These are phyloP conservation scores for Lochmaea crataegi DNA, from an alignment of 2,888 invertebrate species.

Conservation along the genomic window DNA sequence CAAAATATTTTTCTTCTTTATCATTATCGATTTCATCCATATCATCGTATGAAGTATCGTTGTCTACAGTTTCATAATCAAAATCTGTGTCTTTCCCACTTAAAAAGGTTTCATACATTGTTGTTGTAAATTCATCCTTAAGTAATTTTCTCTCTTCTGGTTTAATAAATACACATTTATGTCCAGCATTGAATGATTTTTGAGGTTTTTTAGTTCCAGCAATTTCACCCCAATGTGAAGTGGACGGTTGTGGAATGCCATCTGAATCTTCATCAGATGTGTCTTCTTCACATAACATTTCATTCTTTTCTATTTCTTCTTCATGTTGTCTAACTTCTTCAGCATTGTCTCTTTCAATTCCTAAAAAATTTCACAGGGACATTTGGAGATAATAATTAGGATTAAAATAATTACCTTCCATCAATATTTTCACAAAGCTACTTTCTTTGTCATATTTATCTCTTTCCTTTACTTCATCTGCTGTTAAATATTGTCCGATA, in stretches of 20 bases:
- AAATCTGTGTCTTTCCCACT: slow-evolving; percentile 85
- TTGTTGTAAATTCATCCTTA: slow-evolving; percentile 83
- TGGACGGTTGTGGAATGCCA: slow-evolving; percentile 46
- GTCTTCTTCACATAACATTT: slow-evolving; percentile 60
- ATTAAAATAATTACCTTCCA: slow-evolving; percentile 70
- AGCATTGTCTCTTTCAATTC: slow-evolving; percentile 77
- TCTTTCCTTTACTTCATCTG: slow-evolving; percentile 77
- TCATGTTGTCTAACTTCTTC: slow-evolving; percentile 73
- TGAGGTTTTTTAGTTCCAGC: slow-evolving; percentile 51
- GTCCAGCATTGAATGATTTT: slow-evolving; percentile 42
- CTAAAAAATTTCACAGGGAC: background rate
- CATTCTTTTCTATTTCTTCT: slow-evolving; percentile 70
- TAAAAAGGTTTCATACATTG: slow-evolving; percentile 88
- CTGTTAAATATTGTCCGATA: slow-evolving; percentile 85
- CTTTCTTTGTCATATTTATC: slow-evolving; percentile 69
- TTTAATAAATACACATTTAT: slow-evolving; percentile 42
- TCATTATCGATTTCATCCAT: slow-evolving; percentile 80
- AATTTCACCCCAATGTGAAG: slow-evolving; percentile 58
- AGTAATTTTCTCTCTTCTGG: slow-evolving; percentile 74
- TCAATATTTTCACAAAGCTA: slow-evolving; percentile 80
- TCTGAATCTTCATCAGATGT: slow-evolving; percentile 40
- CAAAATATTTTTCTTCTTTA: slow-evolving; percentile 92
- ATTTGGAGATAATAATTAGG: background rate
- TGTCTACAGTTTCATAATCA: slow-evolving; percentile 85
- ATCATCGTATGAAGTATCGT: slow-evolving; percentile 84